Conservation (phyloP, 2,797 vertebrate genomes). For the Tapera naevia region DNA sequence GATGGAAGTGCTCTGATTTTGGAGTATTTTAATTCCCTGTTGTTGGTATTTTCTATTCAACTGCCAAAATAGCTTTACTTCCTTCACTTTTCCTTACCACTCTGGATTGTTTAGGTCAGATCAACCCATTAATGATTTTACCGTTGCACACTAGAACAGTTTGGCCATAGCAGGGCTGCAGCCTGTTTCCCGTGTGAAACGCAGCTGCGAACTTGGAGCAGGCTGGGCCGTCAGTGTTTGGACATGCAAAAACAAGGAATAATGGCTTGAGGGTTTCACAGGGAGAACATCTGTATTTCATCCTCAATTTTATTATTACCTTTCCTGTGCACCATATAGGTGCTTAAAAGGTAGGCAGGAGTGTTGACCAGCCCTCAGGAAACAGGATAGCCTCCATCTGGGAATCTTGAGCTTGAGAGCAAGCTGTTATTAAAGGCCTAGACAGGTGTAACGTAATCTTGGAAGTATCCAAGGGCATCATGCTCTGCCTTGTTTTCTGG, state of each 20-base stretch:
- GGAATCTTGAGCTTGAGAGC: not conserved
- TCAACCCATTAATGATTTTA: too few species aligned
- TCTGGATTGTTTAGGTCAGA: too few species aligned
- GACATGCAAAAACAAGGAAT: not conserved
- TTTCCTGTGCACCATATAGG: not conserved
- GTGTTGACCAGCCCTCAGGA: not conserved
- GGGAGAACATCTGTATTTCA: fast-evolving
- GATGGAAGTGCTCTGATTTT: too few species aligned
- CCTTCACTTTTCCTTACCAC: too few species aligned
- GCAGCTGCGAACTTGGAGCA: not conserved
- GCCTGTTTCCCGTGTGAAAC: not conserved
- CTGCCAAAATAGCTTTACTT: too few species aligned
- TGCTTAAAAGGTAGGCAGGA: fast-evolving
- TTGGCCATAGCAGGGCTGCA: fast-evolving
- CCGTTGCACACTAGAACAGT: too few species aligned
- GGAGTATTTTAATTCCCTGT: too few species aligned
- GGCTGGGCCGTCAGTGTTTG: not conserved
- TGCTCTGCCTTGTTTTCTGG: not conserved
- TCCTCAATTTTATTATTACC: not conserved
- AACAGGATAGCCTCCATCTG: fast-evolving
- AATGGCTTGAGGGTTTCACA: not conserved
- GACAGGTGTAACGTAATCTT: not conserved
- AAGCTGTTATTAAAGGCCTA: fast-evolving
- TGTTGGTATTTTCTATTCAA: too few species aligned
- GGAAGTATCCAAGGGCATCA: not conserved